phyloP scores from a whole-genome alignment of 2,113 vertebrate genomes.

The Amblyornis subalaris region DNA sequence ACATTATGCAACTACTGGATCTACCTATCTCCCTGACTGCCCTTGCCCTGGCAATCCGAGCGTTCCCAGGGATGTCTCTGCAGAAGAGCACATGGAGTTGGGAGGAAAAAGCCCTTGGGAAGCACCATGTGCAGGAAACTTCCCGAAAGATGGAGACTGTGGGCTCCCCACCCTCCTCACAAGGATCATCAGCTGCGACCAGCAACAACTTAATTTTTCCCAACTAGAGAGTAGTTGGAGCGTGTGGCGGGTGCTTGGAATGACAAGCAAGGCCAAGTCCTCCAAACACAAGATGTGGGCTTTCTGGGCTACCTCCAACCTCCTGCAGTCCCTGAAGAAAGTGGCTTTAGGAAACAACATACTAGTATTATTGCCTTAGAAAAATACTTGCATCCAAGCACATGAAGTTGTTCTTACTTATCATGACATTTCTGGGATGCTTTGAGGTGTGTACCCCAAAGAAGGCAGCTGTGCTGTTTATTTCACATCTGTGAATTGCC shows the following conservation, averaged over 20 bases:
- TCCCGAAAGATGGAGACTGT: not conserved
- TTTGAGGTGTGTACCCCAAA: rapidly evolving
- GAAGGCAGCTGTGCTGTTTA: rapidly evolving
- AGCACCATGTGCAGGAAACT: not conserved
- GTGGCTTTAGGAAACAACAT: not conserved
- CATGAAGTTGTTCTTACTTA: not conserved
- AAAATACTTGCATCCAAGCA: not conserved
- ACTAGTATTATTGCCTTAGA: rapidly evolving
- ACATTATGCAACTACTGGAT: not conserved
- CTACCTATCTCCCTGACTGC: not conserved
- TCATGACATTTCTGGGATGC: not conserved
- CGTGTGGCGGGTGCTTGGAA: rapidly evolving
- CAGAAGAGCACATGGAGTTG: rapidly evolving
- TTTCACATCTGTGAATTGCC: not conserved
- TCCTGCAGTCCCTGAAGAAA: not conserved
- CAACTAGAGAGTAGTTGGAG: rapidly evolving
- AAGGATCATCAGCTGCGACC: not conserved
- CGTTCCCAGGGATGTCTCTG: rapidly evolving
- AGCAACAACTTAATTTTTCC: too few relatives aligned
- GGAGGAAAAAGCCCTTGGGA: not conserved
- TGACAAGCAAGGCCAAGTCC: not conserved
- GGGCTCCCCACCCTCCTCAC: not conserved
- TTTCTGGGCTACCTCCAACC: not conserved
- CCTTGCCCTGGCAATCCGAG: not conserved
- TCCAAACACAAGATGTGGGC: not conserved